Base-by-base conservation (phyloP, 2,888 invertebrate genomes). In the Lasius fuliginosus region DNA sequence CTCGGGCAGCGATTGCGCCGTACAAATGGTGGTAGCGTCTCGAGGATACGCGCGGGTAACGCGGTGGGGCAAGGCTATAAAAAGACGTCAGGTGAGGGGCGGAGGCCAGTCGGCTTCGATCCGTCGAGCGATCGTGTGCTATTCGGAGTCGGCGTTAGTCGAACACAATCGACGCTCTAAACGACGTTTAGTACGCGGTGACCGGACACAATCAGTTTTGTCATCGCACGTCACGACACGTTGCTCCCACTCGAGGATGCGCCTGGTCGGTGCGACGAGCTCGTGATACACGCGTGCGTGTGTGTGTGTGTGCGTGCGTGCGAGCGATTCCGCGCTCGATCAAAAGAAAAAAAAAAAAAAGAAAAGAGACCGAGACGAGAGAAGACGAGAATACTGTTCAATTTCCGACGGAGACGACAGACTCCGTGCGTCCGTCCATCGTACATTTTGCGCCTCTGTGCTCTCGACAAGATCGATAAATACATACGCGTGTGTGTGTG, bases 21-120 rank as follows among this genome's bases (percentile, higher is more conserved):
- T 86, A 87, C 85, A 85, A 86, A 84, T 82, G 88, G 89, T 85
- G 90, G 87, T 79, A 86, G 86, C 86, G 87, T 90, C 87, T 73
- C 60, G 82, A 83, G 90, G 88, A 86, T 88, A 84, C 86, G 85
- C 23, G 84, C 85, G 85, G 83, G 77, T 84, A 83, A 27, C n/a
- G 86, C 79, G 91, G 92, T 91, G 86, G 92, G 88, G 89, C 87
- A 67, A 88, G 85, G 85, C 87, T 94, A 93, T 94, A 94, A 92
- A 91, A 90, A 73, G 81, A 85, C 86, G 90, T 36, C 93, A 92
- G 93, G 94, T 93, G 94, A 93, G 94, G 94, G 94, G 94, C 93
- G 94, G 92, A 93, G 92, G 92, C 93, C 93, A 94, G 94, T 94
- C 92, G 92, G 92, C 92, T 93, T 91, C 90, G 92, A 92, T 92